Evolutionary conservation across 2,888 invertebrate genomes (phyloP).

Genomic region (Philonicus albiceps): DNA sequence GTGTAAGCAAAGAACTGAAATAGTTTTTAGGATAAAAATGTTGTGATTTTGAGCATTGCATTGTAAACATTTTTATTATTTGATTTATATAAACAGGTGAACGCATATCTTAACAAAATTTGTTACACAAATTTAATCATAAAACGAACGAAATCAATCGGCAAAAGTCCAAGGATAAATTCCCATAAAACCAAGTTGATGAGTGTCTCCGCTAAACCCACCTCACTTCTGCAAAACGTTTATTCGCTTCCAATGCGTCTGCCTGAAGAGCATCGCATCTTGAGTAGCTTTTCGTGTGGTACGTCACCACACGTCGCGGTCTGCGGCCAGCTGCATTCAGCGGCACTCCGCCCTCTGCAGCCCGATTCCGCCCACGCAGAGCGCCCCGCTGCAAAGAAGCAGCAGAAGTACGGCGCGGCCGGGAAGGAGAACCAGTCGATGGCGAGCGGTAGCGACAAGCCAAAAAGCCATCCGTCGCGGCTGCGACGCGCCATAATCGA

Average conservation of each 20-base stretch:
- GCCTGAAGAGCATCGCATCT: neutral
- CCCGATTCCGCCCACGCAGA: neutral
- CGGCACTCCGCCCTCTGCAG: neutral
- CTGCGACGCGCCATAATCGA: conserved; percentile 33
- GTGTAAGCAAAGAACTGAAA: no score
- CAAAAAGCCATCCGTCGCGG: neutral
- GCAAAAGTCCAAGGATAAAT: neutral
- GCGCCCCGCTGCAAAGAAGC: neutral
- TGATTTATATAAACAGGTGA: no score
- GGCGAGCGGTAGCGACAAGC: neutral
- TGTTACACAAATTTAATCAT: no score
- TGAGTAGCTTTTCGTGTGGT: neutral
- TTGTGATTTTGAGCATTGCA: no score
- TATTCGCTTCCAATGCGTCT: neutral
- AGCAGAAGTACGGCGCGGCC: neutral
- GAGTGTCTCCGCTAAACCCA: neutral
- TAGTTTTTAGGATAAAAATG: no score
- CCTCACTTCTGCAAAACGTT: neutral
- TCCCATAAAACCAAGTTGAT: neutral
- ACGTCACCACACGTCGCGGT: neutral
- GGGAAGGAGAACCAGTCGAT: neutral
- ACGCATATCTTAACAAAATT: no score
- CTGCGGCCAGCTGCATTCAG: neutral
- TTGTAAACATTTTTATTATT: no score
- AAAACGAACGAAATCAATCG: no score